phyloP scores from a whole-genome alignment of 2,113 vertebrate species.

The Geothlypis trichas region DNA sequence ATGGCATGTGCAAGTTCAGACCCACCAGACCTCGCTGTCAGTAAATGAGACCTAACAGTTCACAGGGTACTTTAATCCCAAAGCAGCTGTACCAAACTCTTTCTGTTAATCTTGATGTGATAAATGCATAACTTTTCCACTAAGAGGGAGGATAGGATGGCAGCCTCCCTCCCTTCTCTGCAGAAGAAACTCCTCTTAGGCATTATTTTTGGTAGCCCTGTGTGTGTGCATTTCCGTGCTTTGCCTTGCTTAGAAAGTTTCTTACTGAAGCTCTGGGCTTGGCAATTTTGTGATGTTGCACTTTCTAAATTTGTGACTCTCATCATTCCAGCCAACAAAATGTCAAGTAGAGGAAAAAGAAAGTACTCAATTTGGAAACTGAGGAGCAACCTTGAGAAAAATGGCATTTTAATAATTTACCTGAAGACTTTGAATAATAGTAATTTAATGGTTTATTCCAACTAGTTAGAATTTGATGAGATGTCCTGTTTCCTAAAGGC shows the following conservation, averaged over 20 bases:
- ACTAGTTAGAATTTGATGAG: background rate
- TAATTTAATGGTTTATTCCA: background rate
- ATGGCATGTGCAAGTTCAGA: background rate
- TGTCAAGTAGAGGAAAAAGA: background rate
- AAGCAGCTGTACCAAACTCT: conserved; percentile 6
- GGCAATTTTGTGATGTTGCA: background rate
- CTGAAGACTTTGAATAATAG: background rate
- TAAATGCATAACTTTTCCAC: background rate
- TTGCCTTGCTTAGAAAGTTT: background rate
- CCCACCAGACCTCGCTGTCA: background rate
- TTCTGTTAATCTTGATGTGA: background rate
- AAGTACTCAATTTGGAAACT: background rate
- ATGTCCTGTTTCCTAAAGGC: background rate
- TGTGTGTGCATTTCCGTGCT: background rate
- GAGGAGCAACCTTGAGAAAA: background rate
- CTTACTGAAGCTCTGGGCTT: background rate
- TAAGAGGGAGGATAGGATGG: background rate
- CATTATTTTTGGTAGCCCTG: background rate
- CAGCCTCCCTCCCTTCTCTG: background rate
- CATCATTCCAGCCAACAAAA: background rate
- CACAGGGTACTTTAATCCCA: background rate
- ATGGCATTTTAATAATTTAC: background rate
- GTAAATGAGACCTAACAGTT: conserved; percentile 29
- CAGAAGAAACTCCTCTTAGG: background rate
- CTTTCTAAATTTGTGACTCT: background rate